Evolutionary conservation across 2,113 vertebrate species (phyloP).

Genomic region (Phylloscopus whistleri): DNA sequence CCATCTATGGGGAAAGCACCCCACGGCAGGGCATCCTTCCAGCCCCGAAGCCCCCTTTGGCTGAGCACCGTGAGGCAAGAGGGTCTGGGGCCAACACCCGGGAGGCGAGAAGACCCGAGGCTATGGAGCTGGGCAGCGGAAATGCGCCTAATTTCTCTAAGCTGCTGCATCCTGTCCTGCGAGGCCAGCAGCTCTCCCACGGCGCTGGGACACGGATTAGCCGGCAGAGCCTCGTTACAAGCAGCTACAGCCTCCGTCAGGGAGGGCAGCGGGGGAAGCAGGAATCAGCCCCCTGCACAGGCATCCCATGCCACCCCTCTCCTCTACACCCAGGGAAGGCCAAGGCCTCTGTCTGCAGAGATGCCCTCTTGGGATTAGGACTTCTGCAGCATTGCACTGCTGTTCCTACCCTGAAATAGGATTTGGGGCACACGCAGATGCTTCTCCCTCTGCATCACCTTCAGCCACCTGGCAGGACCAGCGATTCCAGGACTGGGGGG

Average conservation of each 20-base stretch:
- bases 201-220: neutral
- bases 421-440: neutral
- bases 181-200: neutral
- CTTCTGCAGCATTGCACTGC: accelerated
- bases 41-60: neutral
- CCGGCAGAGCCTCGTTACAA: neutral
- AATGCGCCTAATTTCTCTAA: constrained; percentile 3
- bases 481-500: accelerated
- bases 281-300: neutral
- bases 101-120: accelerated
- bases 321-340: neutral
- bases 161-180: neutral
- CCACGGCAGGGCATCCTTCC: neutral
- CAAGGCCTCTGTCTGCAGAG: neutral
- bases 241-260: neutral
- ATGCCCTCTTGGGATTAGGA: neutral
- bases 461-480: neutral
- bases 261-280: accelerated
- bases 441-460: neutral
- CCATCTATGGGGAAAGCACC: accelerated
- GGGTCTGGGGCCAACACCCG: neutral
- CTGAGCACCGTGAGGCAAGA: neutral
- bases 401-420: neutral
- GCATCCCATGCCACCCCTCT: neutral
- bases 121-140: neutral